Base-by-base conservation (phyloP, 1,140 invertebrate genomes). In the Brevipalpus yothersi region DNA sequence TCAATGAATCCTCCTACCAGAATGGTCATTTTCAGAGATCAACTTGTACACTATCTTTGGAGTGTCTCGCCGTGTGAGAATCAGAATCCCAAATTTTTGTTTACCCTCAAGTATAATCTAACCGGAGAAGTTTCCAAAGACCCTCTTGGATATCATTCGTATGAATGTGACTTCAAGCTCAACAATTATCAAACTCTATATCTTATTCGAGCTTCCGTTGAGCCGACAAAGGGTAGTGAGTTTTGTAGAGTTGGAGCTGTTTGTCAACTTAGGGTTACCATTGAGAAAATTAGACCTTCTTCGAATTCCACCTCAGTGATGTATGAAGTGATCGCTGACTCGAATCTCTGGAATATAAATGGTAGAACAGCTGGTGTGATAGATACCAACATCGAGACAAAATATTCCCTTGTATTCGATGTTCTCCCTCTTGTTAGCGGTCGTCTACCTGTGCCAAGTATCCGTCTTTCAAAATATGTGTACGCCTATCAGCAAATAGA, bases 341-440 rank as follows among this genome's bases (percentile, higher is more conserved):
- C 86, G 69, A 82, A 81, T 31, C 80, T 88, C 75, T 93, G 90
- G 89, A 87, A 85, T 4, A 82, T 93, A 13, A 84, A 85, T 68
- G 87, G 87, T 47, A 76, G 83, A 61, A 86, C 85, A 58, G 83
- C 86, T 61, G 68, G 69, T 68, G 55, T 58, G 54, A 42, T 41
- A 31, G 21, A 53, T 41, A 47, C 41, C 10, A 58, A 21, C 23
- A 53, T 53, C 12, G 56, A 56, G 8, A 15, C 45, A 21, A 21
- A 31, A 60, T 61, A 61, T 70, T 79, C 75, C 56, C 82, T 90
- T 51, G 78, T 78, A 1, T 71, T 94, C 59, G 87, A 93, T 66
- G 84, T 92, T 13, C 88, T 92, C 82, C 89, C 89, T 31, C 71
- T 94, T 39, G 82, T 81, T 5, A 82, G 83, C 60, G 90, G 90